phyloP scores from a whole-genome alignment of 2,797 vertebrate genomes.

The Acipenser oxyrinchus region DNA sequence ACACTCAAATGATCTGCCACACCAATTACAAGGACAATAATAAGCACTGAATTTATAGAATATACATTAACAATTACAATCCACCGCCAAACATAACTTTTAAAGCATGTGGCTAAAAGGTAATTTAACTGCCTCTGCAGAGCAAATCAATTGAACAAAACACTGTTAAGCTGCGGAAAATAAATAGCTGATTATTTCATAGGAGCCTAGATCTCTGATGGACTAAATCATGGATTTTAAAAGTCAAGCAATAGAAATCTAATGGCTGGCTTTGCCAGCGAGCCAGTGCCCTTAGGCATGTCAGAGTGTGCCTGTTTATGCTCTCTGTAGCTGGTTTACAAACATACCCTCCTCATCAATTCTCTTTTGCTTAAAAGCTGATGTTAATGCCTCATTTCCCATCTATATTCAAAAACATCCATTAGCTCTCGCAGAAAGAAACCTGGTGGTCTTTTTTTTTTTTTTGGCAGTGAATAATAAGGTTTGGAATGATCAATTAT shows the following conservation, averaged over 20 bases:
- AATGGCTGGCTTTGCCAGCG: neutral
- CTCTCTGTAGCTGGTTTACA: neutral
- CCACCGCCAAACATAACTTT: too few species aligned
- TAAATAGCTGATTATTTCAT: neutral
- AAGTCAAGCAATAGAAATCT: neutral
- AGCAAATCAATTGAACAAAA: neutral
- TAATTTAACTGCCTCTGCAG: neutral
- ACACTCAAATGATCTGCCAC: too few species aligned
- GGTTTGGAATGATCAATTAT: too few species aligned
- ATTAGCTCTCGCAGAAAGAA: neutral
- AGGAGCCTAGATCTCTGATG: neutral
- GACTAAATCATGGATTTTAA: neutral
- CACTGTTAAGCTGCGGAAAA: neutral
- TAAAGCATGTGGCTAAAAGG: neutral
- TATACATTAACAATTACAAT: too few species aligned
- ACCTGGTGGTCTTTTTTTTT: neutral
- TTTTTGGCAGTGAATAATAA: neutral
- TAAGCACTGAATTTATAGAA: too few species aligned
- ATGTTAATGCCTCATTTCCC: slow-evolving; percentile 1
- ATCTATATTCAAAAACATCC: neutral
- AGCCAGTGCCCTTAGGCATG: neutral
- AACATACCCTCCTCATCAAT: neutral
- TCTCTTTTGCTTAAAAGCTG: neutral
- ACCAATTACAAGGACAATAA: too few species aligned
- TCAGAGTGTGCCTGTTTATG: neutral